Conservation (phyloP, 2,113 vertebrate species). For the Takifugu bimaculatus region DNA sequence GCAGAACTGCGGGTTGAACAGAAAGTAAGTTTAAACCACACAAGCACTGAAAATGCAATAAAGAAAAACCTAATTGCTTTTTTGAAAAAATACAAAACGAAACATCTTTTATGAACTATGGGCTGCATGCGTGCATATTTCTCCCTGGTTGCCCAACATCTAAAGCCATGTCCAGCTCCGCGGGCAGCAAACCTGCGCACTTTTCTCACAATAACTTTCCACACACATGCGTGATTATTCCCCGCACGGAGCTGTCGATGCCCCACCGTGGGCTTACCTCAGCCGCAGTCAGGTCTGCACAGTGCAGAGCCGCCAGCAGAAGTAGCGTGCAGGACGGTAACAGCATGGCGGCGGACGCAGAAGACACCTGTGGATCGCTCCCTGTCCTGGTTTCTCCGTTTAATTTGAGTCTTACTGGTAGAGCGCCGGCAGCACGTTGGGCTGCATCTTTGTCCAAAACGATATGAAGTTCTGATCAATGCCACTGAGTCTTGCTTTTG, state of each 20-base stretch:
- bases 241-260: background rate
- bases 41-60: background rate
- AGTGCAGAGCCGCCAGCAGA: slow-evolving; percentile 55
- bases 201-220: background rate
- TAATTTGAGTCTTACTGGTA: slow-evolving; percentile 35
- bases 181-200: no score
- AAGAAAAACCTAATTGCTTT: background rate
- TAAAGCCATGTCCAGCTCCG: no score
- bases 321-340: slow-evolving; percentile 41
- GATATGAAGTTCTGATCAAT: slow-evolving; percentile 68
- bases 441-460: slow-evolving; percentile 73
- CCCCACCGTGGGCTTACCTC: slow-evolving; percentile 60
- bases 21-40: background rate
- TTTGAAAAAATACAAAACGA: no score
- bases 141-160: no score
- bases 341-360: slow-evolving; percentile 58
- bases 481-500: slow-evolving; percentile 60
- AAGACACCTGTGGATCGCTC: slow-evolving; percentile 41
- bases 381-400: slow-evolving; percentile 21
- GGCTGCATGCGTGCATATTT: no score
- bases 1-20: no score
- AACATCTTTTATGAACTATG: background rate
- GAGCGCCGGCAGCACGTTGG: slow-evolving; percentile 57
- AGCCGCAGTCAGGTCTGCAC: slow-evolving; percentile 46
- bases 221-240: no score